These are phyloP conservation scores for Kuschelorhynchus macadamiae DNA, from an alignment of 2,888 invertebrate species.

Conservation along the genomic window DNA sequence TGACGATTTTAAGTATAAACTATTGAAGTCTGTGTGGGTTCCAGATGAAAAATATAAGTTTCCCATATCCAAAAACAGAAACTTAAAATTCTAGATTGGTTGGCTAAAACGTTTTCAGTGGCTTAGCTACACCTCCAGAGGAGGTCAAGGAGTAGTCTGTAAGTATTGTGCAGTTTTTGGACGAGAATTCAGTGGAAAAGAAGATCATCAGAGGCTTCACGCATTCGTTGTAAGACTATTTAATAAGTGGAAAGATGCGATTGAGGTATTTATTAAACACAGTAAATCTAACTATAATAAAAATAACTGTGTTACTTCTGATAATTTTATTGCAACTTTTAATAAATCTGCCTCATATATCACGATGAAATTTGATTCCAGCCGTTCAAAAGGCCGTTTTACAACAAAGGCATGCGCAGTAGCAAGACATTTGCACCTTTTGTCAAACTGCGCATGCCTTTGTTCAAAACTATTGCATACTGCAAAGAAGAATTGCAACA, in stretches of 20 bases:
- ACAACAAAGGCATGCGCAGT: too few relatives aligned
- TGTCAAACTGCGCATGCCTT: too few relatives aligned
- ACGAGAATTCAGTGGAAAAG: constrained; percentile 2
- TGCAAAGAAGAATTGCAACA: too few relatives aligned
- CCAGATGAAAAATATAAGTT: too few relatives aligned
- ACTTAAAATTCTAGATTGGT: too few relatives aligned
- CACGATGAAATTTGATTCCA: constrained; percentile 9
- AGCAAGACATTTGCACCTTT: too few relatives aligned
- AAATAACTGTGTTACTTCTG: neutral
- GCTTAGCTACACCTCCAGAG: neutral
- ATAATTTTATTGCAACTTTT: constrained; percentile 20
- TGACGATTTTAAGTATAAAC: too few relatives aligned
- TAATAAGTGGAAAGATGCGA: constrained; percentile 13
- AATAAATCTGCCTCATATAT: constrained; percentile 11
- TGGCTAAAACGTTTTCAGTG: too few relatives aligned
- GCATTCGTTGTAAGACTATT: constrained; percentile 8
- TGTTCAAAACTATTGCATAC: too few relatives aligned
- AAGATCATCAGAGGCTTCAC: constrained; percentile 1
- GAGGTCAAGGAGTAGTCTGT: constrained; percentile 8
- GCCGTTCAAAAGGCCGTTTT: too few relatives aligned
- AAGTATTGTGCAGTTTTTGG: constrained; percentile 16
- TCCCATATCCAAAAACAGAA: too few relatives aligned
- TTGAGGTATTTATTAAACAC: constrained; percentile 13
- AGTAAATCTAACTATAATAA: constrained; percentile 4
- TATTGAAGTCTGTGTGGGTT: too few relatives aligned